phyloP scores from a whole-genome alignment of 2,113 vertebrate species.

The Sinosuthora webbiana region DNA sequence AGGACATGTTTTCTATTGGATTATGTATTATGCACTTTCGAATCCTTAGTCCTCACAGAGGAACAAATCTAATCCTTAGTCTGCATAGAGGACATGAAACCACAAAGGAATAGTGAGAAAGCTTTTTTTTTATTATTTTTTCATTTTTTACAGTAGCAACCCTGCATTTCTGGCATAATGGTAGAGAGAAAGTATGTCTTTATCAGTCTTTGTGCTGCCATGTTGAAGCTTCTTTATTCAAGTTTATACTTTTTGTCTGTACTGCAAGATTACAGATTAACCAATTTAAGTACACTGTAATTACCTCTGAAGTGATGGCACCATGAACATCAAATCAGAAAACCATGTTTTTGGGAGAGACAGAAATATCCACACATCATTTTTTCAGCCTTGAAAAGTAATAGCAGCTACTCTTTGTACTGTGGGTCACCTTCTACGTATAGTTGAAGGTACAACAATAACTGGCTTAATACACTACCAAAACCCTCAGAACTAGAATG shows the following conservation, averaged over 20 bases:
- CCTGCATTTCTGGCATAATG: not conserved
- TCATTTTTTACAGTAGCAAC: not conserved
- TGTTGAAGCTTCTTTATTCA: not conserved
- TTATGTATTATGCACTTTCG: not conserved
- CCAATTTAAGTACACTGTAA: not conserved
- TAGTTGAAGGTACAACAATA: not conserved
- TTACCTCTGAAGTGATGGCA: not conserved
- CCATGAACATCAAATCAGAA: not conserved
- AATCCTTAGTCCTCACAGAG: not conserved
- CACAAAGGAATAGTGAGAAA: not conserved
- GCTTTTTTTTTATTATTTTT: fast-evolving
- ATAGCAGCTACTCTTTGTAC: not conserved
- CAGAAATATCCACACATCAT: fast-evolving
- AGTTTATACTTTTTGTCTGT: not conserved
- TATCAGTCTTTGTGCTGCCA: not conserved
- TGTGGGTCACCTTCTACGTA: not conserved
- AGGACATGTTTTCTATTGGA: not conserved
- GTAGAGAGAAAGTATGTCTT: not conserved
- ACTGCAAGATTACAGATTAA: not conserved
- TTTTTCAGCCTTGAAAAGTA: not conserved
- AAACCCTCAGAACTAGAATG: not conserved
- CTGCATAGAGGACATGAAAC: not conserved
- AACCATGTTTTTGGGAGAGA: not conserved
- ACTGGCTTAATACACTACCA: not conserved
- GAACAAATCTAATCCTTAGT: not conserved